Evolutionary conservation across 2,888 invertebrate genomes (phyloP).

Genomic region (Vanessa cardui): DNA sequence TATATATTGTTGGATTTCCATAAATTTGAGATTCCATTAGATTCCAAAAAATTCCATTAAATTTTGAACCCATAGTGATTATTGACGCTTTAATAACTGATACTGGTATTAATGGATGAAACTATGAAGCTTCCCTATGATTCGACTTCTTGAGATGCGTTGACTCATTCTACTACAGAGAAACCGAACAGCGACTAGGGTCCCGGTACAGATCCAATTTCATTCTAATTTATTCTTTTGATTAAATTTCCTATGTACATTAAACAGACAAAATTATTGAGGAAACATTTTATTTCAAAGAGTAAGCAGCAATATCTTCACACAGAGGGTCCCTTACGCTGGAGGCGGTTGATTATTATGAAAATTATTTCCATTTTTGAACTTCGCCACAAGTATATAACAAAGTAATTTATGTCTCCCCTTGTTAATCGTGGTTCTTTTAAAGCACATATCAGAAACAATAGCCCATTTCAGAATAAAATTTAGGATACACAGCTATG

Average conservation of each 20-base stretch:
- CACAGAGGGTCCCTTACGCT: slow-evolving; percentile 41
- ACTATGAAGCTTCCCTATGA: no score
- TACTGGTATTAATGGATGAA: no score
- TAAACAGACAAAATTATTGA: slow-evolving; percentile 38
- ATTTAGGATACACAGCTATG: no score
- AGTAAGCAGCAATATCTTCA: slow-evolving; percentile 39
- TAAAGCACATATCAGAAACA: background rate
- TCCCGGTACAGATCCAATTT: background rate
- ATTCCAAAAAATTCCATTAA: no score
- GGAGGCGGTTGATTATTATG: slow-evolving; percentile 38
- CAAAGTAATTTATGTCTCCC: slow-evolving; percentile 36
- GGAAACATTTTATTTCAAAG: slow-evolving; percentile 42
- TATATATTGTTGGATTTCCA: no score
- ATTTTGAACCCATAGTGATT: no score
- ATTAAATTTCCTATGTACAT: slow-evolving; percentile 24
- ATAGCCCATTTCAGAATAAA: background rate
- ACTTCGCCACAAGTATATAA: slow-evolving; percentile 32
- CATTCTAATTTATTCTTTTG: slow-evolving; percentile 20
- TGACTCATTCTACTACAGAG: no score
- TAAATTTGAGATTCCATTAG: no score
- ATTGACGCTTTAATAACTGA: no score
- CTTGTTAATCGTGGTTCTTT: slow-evolving; percentile 18
- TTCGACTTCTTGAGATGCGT: no score
- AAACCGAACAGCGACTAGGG: no score
- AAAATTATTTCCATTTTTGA: slow-evolving; percentile 29